phyloP scores from a whole-genome alignment of 1,140 invertebrate genomes.

The Ceratina australensis region DNA sequence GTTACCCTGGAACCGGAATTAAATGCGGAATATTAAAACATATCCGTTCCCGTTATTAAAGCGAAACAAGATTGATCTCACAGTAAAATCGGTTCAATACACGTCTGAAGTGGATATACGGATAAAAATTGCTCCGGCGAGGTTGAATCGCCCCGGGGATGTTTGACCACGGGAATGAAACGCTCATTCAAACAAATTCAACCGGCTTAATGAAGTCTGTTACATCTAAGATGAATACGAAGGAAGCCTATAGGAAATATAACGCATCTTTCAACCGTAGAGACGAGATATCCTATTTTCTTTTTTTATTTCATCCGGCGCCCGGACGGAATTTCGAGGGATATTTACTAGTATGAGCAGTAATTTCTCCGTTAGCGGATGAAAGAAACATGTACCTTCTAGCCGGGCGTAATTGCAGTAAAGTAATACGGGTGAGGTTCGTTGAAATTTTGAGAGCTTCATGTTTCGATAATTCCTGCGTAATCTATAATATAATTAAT shows the following conservation, averaged over 20 bases:
- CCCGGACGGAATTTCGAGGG: neutral
- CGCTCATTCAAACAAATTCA: slow-evolving; percentile 48
- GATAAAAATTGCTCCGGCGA: slow-evolving; percentile 1
- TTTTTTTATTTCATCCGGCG: slow-evolving; percentile 47
- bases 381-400: neutral
- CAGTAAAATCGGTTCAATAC: neutral
- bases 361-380: neutral
- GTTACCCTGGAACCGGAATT: slow-evolving; percentile 41
- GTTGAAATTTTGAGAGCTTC: neutral
- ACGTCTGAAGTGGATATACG: neutral
- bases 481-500: slow-evolving; percentile 27
- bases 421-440: neutral
- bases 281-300: neutral
- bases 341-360: neutral
- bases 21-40: neutral
- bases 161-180: slow-evolving; percentile 1
- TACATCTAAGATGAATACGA: slow-evolving; percentile 42
- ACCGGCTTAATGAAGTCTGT: slow-evolving; percentile 49
- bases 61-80: neutral
- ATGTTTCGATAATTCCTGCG: slow-evolving; percentile 23
- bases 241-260: slow-evolving; percentile 15
- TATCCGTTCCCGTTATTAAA: neutral
- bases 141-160: slow-evolving; percentile 29
- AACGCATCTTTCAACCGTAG: slow-evolving; percentile 38
- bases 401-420: neutral